Evolutionary conservation across 2,888 invertebrate genomes (phyloP), one percentile per base, ranked within the genome.

Genomic region (Limnephilus auricula): DNA sequence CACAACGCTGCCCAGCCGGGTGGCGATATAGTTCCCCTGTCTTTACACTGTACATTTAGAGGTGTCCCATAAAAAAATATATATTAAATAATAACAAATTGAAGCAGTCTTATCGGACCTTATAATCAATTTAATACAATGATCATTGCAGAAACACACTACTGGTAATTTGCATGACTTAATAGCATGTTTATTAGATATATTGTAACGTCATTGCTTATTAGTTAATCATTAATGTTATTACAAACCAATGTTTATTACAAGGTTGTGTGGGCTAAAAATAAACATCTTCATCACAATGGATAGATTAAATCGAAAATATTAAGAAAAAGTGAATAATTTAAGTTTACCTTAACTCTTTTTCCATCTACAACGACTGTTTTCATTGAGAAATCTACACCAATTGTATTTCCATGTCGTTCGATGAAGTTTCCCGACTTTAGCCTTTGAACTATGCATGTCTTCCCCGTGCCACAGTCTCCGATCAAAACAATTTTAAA

Each of bases 381-480:
- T 97, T 99, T 99, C 99, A 99, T 99, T 92, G 99, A 99, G 96
- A 99, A 99, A 95, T 99, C 99, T 91, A 99, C 99, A 93, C 99
- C 99, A 94, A 99, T 99, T 87, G 99, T 99, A 94, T 98, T 99
- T 92, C 99, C 99, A 95, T 99, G 99, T 93, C 98, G 96, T 95
- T 99, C 99, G 93, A 99, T 98, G 94, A 98, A 99, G 94, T 98
- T 99, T 92, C 99, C 99, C 92, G 99, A 98, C 95, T 99, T 99
- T 95, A 99, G 98, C 93, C 99, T 97, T 95, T 99, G 99, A 92
- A 99, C 99, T 93, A 99, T 98, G 94, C 98, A 99, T 93, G 99
- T 99, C 96, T 99, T 99, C 45, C 99, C 98, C 65, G 98, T 98
- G 40, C 98, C 98, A 95, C 98, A 98, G 94, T 98, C 98, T 89